Evolutionary conservation across 37 sponge, comb jelly and placozoan genomes (phyloP).

Genomic region (Ianthella basta): DNA sequence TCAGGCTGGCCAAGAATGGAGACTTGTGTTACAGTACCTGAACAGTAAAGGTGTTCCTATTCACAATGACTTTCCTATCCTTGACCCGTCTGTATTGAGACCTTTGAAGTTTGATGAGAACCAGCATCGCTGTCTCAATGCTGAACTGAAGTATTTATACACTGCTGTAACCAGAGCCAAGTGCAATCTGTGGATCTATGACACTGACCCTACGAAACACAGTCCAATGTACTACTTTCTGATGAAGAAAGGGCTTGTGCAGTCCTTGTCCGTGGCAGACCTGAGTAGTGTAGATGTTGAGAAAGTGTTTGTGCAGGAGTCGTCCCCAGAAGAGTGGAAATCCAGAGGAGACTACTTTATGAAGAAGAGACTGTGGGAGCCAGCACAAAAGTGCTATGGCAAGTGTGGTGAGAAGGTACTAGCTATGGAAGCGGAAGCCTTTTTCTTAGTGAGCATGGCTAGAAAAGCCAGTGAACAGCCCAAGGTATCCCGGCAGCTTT

Average conservation of each 20-base stretch:
- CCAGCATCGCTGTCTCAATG: slow-evolving; percentile 58
- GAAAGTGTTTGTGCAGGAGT: slow-evolving; percentile 46
- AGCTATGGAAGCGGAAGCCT: slow-evolving; percentile 46
- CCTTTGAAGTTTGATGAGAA: slow-evolving; percentile 58
- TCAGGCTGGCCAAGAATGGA: slow-evolving; percentile 73
- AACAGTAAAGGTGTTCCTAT: background rate
- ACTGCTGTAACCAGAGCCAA: slow-evolving; percentile 82
- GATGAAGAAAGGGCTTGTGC: slow-evolving; percentile 40
- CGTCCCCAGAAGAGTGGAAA: slow-evolving; percentile 74
- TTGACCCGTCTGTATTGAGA: slow-evolving; percentile 2
- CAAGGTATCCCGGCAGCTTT: slow-evolving; percentile 20
- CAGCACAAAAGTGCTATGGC: slow-evolving; percentile 71
- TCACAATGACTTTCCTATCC: slow-evolving; percentile 1
- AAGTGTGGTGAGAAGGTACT: slow-evolving; percentile 51
- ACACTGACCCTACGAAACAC: slow-evolving; percentile 35
- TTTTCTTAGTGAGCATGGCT: slow-evolving; percentile 29
- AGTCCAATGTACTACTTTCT: slow-evolving; percentile 64
- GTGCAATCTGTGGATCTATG: slow-evolving; percentile 83
- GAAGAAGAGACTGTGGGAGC: slow-evolving; percentile 57
- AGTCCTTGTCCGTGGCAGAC: slow-evolving; percentile 26
- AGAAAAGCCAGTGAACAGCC: background rate
- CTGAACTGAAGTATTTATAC: slow-evolving; percentile 85
- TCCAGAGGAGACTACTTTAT: slow-evolving; percentile 73
- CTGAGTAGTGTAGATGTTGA: slow-evolving; percentile 26
- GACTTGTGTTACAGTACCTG: slow-evolving; percentile 43